These are phyloP conservation scores for Phylloscopus whistleri DNA, from an alignment of 2,113 vertebrate species.

Conservation along the genomic window DNA sequence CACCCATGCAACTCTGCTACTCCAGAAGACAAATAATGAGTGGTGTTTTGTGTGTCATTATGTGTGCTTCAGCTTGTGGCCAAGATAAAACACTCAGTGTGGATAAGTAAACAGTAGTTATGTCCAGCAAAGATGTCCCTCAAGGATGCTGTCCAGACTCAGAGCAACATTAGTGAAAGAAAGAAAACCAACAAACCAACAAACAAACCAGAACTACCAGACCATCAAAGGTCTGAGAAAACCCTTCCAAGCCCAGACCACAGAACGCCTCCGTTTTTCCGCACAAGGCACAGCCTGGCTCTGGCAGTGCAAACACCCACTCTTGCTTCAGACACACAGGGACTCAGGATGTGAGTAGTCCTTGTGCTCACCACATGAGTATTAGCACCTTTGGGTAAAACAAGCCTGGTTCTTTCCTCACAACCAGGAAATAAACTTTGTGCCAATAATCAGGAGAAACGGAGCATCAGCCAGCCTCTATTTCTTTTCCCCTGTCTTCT, in stretches of 20 bases:
- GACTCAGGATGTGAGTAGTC: background rate
- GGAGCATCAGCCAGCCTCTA: background rate
- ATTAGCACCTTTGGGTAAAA: background rate
- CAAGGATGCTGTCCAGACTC: background rate
- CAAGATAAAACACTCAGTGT: background rate
- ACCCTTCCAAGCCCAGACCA: background rate
- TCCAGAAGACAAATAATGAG: background rate
- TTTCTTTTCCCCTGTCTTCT: background rate
- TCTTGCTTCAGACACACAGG: background rate
- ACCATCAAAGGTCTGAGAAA: background rate
- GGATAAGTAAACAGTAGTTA: background rate
- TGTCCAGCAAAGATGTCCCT: background rate
- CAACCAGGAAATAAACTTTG: background rate
- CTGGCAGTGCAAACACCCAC: background rate
- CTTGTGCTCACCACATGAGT: background rate
- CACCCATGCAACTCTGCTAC: background rate
- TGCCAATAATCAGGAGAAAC: background rate
- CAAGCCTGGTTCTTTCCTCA: background rate
- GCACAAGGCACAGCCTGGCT: background rate
- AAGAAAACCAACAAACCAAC: background rate
- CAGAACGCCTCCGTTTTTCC: accelerated
- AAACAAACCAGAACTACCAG: background rate
- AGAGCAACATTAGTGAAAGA: background rate
- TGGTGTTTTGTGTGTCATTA: background rate
- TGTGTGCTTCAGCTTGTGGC: background rate